Base-by-base conservation (phyloP, 1,140 invertebrate genomes). In the Anastatus disparis region DNA sequence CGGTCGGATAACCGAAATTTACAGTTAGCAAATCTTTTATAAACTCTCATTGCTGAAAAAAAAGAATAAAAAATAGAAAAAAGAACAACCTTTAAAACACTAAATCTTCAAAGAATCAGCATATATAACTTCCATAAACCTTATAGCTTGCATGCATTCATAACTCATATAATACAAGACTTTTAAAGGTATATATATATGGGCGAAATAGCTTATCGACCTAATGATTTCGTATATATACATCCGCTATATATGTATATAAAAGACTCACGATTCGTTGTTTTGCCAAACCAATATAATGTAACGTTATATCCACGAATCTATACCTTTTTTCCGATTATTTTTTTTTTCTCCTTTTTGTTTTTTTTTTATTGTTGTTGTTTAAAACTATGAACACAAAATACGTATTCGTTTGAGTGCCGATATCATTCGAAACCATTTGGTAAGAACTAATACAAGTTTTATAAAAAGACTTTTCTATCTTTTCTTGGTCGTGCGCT, bases 91-190 rank as follows among this genome's bases (percentile, higher is more conserved):
- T 17, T 9, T 24, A 27, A 26, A 35, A 1, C 38, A 9, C 64
- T 66, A 35, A 66, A 66, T 66, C 64, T 56, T 27, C 38, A n/a
- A 40, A 22, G n/a, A 67, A 67, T 67, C 65, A 29, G 42, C 56
- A 59, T 27, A 40, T 26, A 24, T n/a, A n/a, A n/a, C n/a, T n/a
- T n/a, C n/a, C n/a, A n/a, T n/a, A n/a, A n/a, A n/a, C n/a, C n/a
- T n/a, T n/a, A n/a, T n/a, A n/a, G n/a, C 40, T 42, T 22, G 24
- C n/a, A 3, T n/a, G 20, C 46, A 27, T 17, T 24, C 55, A 40
- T 68, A 68, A 68, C 44, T 68, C 65, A 68, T 66, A 58, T 42
- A 66, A 35, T 10, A 24, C 20, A 31, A 42, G n/a, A n/a, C n/a
- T n/a, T n/a, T n/a, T n/a, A n/a, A n/a, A n/a, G n/a, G n/a, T n/a